Evolutionary conservation across 2,113 vertebrate species (phyloP), one percentile per base, ranked within the genome.

Genomic region (Oncorhynchus keta): DNA sequence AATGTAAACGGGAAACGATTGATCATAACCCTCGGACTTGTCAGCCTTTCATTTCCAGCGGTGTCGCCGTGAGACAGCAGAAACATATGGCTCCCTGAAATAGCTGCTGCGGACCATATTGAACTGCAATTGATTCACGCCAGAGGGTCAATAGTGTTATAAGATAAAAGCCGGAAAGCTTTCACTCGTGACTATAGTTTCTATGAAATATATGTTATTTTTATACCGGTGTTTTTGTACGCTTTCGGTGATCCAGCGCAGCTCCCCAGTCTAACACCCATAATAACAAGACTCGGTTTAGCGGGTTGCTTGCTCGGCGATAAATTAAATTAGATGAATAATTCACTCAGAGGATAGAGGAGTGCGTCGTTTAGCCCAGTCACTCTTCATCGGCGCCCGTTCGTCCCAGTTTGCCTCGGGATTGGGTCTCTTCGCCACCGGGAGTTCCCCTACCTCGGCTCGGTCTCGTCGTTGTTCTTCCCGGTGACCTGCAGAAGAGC

Each of bases 241-340:
- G 6, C 32, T 20, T 18, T 67, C 26, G 7, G 32, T n/a, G 68
- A 20, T 28, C 3, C 3, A 2, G 32, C 68, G 68, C 9, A 69
- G 45, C 68, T 39, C 16, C 28, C 30, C 1, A 45, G 45, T 16
- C 67, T 20, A 39, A 51, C 84, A 18, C 30, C 2, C 73, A 72
- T 57, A 78, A 82, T 83, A 88, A 91, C 83, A 84, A 89, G 85
- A 90, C 91, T 74, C 82, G 69, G 76, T 24, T 82, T 84, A 81
- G 83, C 74, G 18, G 67, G 67, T 45, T 32, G 30, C 68, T 7
- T 49, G n/a, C 30, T 49, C 11, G 22, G 45, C 73, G n/a, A 68
- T 82, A 84, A 72, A 79, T 88, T 86, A 35, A 88, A 88, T 92
- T 85, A 89, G 72, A 79, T 49, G 82, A 87, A 79, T 90, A 87